A percentile compares a stretch with the other conserved stretches of the same genome.
phyloP scores from a whole-genome alignment of 2,888 invertebrate genomes.

The Drosophila mettleri region DNA sequence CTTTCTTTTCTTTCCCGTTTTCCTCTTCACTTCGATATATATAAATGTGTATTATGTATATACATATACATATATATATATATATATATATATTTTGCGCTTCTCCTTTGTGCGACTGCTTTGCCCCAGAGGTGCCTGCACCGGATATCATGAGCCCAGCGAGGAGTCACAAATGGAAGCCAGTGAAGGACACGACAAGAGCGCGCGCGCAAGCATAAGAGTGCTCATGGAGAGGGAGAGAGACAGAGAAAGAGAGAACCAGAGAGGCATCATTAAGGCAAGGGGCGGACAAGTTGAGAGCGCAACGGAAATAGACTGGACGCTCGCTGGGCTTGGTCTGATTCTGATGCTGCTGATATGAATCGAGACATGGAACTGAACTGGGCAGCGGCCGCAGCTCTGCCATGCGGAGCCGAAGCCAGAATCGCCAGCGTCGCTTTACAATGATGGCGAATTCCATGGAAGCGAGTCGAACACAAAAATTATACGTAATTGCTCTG shows the following conservation, averaged over 20 bases:
- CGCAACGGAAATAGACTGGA: conserved; percentile 52
- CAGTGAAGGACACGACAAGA: conserved; percentile 57
- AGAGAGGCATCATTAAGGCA: conserved; percentile 24
- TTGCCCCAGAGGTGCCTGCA: conserved; percentile 63
- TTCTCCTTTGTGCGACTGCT: conserved; percentile 47
- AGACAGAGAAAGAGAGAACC: conserved; percentile 8
- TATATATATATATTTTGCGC: conserved; percentile 5
- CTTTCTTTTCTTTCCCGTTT: conserved; percentile 18
- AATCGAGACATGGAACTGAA: conserved; percentile 47
- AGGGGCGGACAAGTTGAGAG: conserved; percentile 21
- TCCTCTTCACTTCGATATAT: conserved; percentile 5
- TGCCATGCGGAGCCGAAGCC: conserved; percentile 24
- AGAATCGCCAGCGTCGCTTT: conserved; percentile 17
- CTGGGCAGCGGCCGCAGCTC: conserved; percentile 13
- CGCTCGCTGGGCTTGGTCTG: conserved; percentile 33
- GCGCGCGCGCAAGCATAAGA: conserved; percentile 56
- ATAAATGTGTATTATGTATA: conserved; percentile 8
- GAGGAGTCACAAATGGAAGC: conserved; percentile 57
- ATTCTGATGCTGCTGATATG: conserved; percentile 28
- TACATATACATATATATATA: conserved; percentile 9
- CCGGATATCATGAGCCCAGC: conserved; percentile 59
- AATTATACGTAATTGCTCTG: conserved; percentile 74
- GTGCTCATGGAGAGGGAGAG: conserved; percentile 21
- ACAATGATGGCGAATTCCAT: conserved; percentile 49
- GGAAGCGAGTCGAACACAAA: conserved; percentile 55